phyloP scores from a whole-genome alignment of 92 coral and sea anemone species.

The Palythoa heliodiscus region DNA sequence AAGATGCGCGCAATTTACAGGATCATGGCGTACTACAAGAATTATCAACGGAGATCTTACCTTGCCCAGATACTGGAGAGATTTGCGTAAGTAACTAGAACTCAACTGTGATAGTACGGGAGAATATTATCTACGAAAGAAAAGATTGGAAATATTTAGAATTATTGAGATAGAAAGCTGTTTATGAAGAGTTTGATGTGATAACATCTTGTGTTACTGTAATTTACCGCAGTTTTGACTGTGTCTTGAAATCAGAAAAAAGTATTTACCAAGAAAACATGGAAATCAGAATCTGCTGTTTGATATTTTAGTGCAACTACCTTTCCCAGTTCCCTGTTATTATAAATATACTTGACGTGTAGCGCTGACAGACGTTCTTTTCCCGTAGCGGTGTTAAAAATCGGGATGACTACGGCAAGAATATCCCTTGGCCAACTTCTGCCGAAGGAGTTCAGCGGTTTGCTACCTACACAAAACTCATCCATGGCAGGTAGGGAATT shows the following conservation, averaged over 20 bases:
- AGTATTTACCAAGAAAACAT: too few relatives aligned
- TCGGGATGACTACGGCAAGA: conserved; percentile 72
- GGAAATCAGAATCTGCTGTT: too few relatives aligned
- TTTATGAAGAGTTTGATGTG: neutral
- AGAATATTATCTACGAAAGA: neutral
- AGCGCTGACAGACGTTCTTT: neutral
- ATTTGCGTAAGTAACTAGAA: conserved; percentile 54
- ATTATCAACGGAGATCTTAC: conserved; percentile 72
- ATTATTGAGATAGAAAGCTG: neutral
- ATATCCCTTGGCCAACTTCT: conserved; percentile 70
- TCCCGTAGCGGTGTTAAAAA: conserved; percentile 57
- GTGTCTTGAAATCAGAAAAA: too few relatives aligned
- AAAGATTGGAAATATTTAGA: neutral
- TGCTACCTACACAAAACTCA: conserved; percentile 47
- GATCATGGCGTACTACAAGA: conserved; percentile 76
- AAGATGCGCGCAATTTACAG: conserved; percentile 77
- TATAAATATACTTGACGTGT: neutral
- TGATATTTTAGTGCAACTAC: neutral
- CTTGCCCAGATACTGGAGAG: conserved; percentile 58
- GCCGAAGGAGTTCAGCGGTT: conserved; percentile 60
- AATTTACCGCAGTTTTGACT: too few relatives aligned
- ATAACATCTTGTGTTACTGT: too few relatives aligned
- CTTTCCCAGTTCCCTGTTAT: too few relatives aligned
- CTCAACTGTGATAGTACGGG: neutral
- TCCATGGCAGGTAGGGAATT: conserved; percentile 68